Evolutionary conservation across 2,797 vertebrate genomes (phyloP), one percentile per base, ranked within the genome.

Genomic region (Etheostoma perlongum): DNA sequence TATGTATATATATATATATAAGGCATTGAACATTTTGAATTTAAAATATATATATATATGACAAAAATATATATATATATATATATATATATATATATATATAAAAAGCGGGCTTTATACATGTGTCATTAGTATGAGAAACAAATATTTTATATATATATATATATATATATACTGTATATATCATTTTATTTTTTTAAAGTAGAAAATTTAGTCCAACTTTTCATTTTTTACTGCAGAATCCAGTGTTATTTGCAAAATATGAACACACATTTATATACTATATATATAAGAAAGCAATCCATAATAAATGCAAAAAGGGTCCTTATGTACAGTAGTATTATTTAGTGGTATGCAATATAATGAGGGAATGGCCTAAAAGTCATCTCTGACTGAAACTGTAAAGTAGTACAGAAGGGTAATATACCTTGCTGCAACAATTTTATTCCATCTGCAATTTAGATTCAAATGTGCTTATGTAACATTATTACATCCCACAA

Each of bases 401-500:
- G 47, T 25, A 16, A 64, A 79, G 72, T 66, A 61, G 42, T 21
- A 59, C 67, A 72, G 65, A 76, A 81, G 82, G 84, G 82, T 84
- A 82, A 86, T 70, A 57, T 55, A 71, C 46, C 21, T 63, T 48
- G 54, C 64, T 33, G 58, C 25, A 21, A 19, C 72, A 59, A 40
- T 76, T 82, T 83, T 65, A 78, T 87, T 74, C 40, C 14, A 46
- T 62, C 65, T 67, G 74, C 72, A 82, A 75, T 85, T 87, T 86
- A 55, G n/a, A 85, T 86, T 74, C 33, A 71, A 69, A 85, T 85
- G 60, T 67, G 74, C 61, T 83, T 88, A 79, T 78, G 61, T 65
- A 86, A 81, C 25, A 0, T 47, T 72, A 67, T 79, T 82, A 58
- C 65, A 68, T 77, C 51, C 67, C 53, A 68, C 40, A 78, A 18